Percentiles rank a stretch among this genome's conserved stretches.
Conservation (phyloP, 2,113 vertebrate genomes). For the Isurus oxyrinchus region DNA sequence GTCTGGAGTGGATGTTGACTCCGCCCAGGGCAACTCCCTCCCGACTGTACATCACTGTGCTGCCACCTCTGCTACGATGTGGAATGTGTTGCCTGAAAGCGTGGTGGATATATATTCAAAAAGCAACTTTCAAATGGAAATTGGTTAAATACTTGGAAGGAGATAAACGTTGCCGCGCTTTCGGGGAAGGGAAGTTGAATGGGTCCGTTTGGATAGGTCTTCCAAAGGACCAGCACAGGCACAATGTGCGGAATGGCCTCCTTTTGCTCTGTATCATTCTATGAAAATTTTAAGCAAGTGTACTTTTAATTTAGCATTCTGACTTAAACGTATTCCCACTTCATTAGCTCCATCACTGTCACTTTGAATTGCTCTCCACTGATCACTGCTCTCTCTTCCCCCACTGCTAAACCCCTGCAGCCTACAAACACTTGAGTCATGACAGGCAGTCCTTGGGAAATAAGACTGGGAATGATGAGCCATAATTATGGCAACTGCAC, state of each 20-base stretch:
- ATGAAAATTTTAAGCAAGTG: background rate
- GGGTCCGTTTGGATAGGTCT: background rate
- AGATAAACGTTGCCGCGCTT: background rate
- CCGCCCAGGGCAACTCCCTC: too few relatives aligned
- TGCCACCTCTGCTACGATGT: background rate
- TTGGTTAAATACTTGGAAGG: background rate
- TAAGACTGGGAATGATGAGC: background rate
- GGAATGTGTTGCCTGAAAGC: background rate
- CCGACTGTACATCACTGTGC: too few relatives aligned
- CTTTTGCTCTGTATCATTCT: background rate
- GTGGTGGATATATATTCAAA: background rate
- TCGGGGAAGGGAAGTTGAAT: background rate
- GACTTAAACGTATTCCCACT: background rate
- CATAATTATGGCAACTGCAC: background rate
- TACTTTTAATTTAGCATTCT: background rate
- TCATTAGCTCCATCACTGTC: background rate
- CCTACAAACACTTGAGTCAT: background rate
- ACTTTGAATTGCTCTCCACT: background rate
- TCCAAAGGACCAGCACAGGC: background rate
- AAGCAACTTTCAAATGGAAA: too few relatives aligned
- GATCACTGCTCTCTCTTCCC: background rate
- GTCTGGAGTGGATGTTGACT: too few relatives aligned
- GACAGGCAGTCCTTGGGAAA: background rate
- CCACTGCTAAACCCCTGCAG: background rate
- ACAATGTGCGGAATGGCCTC: background rate